phyloP scores from a whole-genome alignment of 2,797 vertebrate genomes.

The Antrozous pallidus region DNA sequence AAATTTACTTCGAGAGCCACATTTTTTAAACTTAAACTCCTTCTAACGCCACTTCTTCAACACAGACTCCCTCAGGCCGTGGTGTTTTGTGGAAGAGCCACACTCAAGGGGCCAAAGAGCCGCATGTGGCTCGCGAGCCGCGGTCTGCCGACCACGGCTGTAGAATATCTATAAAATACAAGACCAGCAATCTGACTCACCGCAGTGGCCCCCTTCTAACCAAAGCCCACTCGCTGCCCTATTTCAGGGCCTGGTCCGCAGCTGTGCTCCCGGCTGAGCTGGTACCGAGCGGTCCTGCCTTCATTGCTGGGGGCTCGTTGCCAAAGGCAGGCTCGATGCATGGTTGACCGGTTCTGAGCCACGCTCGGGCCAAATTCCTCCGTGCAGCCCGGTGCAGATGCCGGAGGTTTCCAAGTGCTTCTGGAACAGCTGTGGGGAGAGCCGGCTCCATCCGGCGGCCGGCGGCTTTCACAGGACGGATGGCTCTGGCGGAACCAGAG shows the following conservation, averaged over 20 bases:
- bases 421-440: not conserved
- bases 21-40: no score
- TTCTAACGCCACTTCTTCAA: no score
- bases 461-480: rapidly evolving
- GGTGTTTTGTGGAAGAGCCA: no score
- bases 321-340: not conserved
- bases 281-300: rapidly evolving
- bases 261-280: rapidly evolving
- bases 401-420: not conserved
- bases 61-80: no score
- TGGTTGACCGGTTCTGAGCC: rapidly evolving
- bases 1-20: no score
- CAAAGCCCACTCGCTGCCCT: not conserved
- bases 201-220: not conserved
- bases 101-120: no score
- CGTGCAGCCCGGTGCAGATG: rapidly evolving
- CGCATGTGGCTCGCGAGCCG: no score
- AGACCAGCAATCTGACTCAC: not conserved
- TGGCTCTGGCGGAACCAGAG: not conserved
- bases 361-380: not conserved
- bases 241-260: not conserved
- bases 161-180: no score
- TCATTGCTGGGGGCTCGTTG: rapidly evolving
- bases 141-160: no score
- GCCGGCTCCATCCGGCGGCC: not conserved